A percentile compares a stretch with the other conserved stretches of the same genome.
Evolutionary conservation across 2,888 invertebrate genomes (phyloP).

Genomic region (Clanis bilineata): DNA sequence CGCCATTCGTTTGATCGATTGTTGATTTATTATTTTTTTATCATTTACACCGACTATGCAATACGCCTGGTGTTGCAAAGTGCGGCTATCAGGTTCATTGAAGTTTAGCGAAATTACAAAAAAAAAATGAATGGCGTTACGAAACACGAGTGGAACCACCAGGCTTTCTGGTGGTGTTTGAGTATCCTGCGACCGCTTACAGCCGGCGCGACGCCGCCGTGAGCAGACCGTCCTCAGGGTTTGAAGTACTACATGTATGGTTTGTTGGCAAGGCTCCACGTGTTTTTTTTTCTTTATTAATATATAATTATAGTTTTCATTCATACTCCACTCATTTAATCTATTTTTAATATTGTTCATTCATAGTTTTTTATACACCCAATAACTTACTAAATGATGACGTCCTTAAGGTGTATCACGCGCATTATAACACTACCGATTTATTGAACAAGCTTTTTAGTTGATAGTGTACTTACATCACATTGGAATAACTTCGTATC

Average conservation of each 20-base stretch:
- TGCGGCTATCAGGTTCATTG: slow-evolving; percentile 39
- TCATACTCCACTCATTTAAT: slow-evolving; percentile 8
- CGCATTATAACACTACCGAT: not conserved
- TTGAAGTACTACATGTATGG: slow-evolving; percentile 58
- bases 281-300: slow-evolving; percentile 35
- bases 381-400: slow-evolving; percentile 4
- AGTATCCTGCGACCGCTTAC: slow-evolving; percentile 56
- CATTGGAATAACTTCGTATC: not conserved
- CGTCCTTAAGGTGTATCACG: not conserved
- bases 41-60: slow-evolving; percentile 33
- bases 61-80: slow-evolving; percentile 37
- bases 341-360: slow-evolving; percentile 14
- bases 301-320: slow-evolving; percentile 20
- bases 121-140: slow-evolving; percentile 48
- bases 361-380: not conserved
- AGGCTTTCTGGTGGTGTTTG: slow-evolving; percentile 44
- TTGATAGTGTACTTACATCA: not conserved
- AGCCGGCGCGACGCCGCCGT: slow-evolving; percentile 50
- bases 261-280: slow-evolving; percentile 70
- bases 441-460: not conserved
- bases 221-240: slow-evolving; percentile 71
- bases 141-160: slow-evolving; percentile 41
- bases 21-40: slow-evolving; percentile 34
- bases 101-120: slow-evolving; percentile 30
- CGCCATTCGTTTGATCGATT: slow-evolving; percentile 44